These are phyloP conservation scores for Eurystomus glaucurus DNA, from an alignment of 2,797 vertebrate species.

Conservation along the genomic window DNA sequence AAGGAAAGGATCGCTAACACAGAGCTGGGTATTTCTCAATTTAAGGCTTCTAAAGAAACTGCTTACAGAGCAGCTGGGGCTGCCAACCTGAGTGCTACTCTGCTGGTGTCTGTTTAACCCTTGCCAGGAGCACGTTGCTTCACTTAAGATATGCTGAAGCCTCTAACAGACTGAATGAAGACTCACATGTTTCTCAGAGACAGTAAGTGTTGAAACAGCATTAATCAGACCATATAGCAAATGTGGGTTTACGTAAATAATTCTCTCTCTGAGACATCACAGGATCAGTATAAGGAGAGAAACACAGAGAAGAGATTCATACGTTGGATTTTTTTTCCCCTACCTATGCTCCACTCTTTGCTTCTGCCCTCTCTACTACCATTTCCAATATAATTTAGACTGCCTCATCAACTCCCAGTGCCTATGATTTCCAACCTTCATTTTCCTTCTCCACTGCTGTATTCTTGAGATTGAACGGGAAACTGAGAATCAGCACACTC, in stretches of 20 bases:
- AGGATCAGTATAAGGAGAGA: background rate
- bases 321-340: background rate
- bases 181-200: background rate
- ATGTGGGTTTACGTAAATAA: background rate
- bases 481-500: background rate
- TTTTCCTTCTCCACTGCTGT: background rate
- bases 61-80: background rate
- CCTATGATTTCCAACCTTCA: background rate
- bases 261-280: background rate
- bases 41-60: background rate
- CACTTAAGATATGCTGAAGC: background rate
- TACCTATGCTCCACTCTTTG: background rate
- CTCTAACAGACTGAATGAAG: background rate
- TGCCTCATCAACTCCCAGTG: background rate
- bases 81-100: background rate
- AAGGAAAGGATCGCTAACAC: background rate
- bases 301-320: background rate
- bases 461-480: background rate
- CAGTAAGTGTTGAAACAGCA: rapidly evolving
- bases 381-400: background rate
- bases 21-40: background rate
- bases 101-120: background rate
- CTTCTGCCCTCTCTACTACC: background rate
- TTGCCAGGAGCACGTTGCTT: background rate
- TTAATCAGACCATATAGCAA: background rate